Base-by-base conservation (phyloP, 2,113 vertebrate genomes). In the Myrmecobius fasciatus region DNA sequence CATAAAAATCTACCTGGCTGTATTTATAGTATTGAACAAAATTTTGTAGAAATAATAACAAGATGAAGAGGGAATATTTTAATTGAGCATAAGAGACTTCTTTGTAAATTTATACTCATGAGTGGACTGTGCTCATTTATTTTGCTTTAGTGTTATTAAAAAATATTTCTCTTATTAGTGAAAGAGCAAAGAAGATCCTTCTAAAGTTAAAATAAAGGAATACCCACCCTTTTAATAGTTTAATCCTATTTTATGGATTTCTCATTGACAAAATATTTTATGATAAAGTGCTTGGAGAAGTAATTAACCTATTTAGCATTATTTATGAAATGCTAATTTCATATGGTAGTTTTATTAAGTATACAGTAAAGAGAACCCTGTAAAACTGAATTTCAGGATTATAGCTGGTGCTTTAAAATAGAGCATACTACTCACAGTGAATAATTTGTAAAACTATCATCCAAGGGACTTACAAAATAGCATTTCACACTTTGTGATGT, bases 11-110 rank as follows among this genome's bases (percentile, higher is more conserved):
- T 97, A 97, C 97, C 98, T 98, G 98, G 95, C 90, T 98, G 98
- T 97, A 98, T 98, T 99, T 99, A 98, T 98, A 98, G 97, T 97
- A 97, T 98, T 96, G 92, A 97, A 95, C 97, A 97, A 98, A 97
- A 0, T 98, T 99, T 99, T 98, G 97, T 98, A 99, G 98, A 97
- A 97, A 98, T 98, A 94, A 98, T 98, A 97, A 98, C 97, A 89
- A 97, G 98, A 97, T 98, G 98, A 96, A 98, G 97, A 98, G 97
- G 53, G 96, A 95, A 96, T 97, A 98, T 98, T 98, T 97, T 98
- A 0, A 0, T 97, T 96, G 97, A 97, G 97, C 0, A 97, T 97
- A 98, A 56, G 98, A 98, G 95, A 96, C 89, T 98, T 97, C 96
- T 94, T 98, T 97, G 96, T 98, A 98, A 94, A 96, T 98, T 98